Conservation (phyloP, 2,113 vertebrate species). For the Xenus cinereus region DNA sequence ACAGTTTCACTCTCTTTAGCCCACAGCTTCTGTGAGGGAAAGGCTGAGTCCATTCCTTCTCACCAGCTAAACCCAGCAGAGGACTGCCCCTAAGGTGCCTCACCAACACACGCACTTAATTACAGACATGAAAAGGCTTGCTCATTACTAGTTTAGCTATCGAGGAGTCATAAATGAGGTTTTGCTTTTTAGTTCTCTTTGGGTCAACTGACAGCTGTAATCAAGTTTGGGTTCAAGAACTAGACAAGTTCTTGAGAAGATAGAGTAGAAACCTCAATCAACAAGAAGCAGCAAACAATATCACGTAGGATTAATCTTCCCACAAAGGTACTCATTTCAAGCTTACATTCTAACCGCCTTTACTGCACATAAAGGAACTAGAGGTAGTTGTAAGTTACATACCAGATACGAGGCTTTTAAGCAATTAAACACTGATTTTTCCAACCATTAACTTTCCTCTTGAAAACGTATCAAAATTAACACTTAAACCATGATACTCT, state of each 20-base stretch:
- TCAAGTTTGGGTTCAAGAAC: background rate
- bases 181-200: background rate
- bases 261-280: background rate
- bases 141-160: background rate
- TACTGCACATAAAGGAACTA: background rate
- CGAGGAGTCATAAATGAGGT: background rate
- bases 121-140: background rate
- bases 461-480: background rate
- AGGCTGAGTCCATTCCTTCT: background rate
- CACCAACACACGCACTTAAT: background rate
- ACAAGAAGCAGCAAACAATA: background rate
- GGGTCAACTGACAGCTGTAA: background rate
- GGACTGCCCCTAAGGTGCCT: background rate
- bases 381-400: background rate
- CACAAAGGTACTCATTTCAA: background rate
- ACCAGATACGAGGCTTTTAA: background rate
- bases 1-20: fast-evolving
- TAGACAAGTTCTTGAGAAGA: background rate
- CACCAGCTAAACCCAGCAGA: fast-evolving
- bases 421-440: background rate
- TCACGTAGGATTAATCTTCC: background rate
- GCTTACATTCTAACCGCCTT: background rate
- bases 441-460: background rate
- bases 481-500: background rate
- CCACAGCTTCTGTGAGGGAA: background rate